Base-by-base conservation (phyloP, 2,113 vertebrate genomes). In the Perognathus longimembris region DNA sequence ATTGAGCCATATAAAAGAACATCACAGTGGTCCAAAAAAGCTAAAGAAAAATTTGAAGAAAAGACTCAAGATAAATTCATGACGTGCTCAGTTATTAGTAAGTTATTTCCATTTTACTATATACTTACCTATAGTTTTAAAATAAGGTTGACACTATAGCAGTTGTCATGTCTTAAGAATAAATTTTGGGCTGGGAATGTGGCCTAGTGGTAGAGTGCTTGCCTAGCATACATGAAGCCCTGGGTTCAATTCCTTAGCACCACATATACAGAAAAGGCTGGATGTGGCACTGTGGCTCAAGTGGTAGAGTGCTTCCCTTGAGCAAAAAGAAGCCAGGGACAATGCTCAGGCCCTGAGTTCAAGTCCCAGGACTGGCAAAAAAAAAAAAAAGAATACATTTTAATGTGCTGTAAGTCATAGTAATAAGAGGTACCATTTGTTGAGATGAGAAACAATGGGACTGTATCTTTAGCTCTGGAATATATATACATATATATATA, bases 41-140 rank as follows among this genome's bases (percentile, higher is more conserved):
- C 98, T 95, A 98, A 96, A 42, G 67, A 97, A 92, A 98, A 98
- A 89, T 99, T 99, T 97, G 96, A 98, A 97, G 97, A 98, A 94
- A 95, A 99, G 75, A 98, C 98, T 93, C 96, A 97, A 92, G 95
- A 98, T 85, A 99, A 99, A 91, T 95, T 98, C 80, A 96, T 99
- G 97, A 97, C 97, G 24, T 97, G 99, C 79, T 97, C 98, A 76
- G 96, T 98, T 84, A 97, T 97, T 97, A 98, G 99, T 99, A 97
- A 98, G 98, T 79, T 93, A 57, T 94, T 96, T 93, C 2, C 38
- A 30, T 95, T 89, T 71, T 92, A 74, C 88, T 90, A 20, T 71
- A 12, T 66, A 21, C 32, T 71, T 15, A 32, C 76, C 59, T 8
- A 34, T 85, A 78, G 73, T 94, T 76, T 92, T 83, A 89, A 11